These are phyloP conservation scores for Pseudomyrmex sp. DNA, from an alignment of 1,140 invertebrate species.

Conservation along the genomic window DNA sequence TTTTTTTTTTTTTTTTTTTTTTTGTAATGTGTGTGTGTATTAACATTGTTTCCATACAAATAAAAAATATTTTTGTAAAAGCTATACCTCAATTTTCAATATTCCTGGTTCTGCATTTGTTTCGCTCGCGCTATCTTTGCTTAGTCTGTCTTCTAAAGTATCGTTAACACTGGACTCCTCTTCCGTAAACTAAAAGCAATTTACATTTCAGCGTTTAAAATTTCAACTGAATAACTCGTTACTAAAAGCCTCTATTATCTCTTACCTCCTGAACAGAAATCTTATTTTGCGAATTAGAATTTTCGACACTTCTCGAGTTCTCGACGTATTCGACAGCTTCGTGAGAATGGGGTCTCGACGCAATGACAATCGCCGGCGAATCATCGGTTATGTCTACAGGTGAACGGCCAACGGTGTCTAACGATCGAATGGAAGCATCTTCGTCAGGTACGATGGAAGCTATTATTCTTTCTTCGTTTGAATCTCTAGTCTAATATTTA, in stretches of 20 bases:
- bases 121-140: conserved; percentile 65
- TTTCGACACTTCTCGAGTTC: conserved; percentile 9
- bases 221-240: background rate
- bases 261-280: conserved; percentile 48
- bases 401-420: conserved; percentile 9
- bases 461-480: conserved; percentile 41
- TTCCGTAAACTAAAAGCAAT: conserved; percentile 54
- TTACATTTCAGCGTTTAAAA: background rate
- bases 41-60: background rate
- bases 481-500: conserved; percentile 27
- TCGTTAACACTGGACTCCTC: conserved; percentile 54
- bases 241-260: background rate
- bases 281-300: conserved; percentile 1
- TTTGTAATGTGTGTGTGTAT: background rate
- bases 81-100: conserved; percentile 69
- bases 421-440: conserved; percentile 36
- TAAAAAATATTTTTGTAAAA: background rate
- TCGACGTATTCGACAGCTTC: conserved; percentile 37
- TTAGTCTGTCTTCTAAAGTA: conserved; percentile 53
- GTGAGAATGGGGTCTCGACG: conserved; percentile 65
- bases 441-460: conserved; percentile 44
- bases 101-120: conserved; percentile 69
- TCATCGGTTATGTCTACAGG: conserved; percentile 45
- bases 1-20: too few relatives aligned
- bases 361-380: conserved; percentile 67